A percentile compares a stretch with the other conserved stretches of the same genome.
phyloP scores from a whole-genome alignment of 2,797 vertebrate species.

The Danio kyathit region DNA sequence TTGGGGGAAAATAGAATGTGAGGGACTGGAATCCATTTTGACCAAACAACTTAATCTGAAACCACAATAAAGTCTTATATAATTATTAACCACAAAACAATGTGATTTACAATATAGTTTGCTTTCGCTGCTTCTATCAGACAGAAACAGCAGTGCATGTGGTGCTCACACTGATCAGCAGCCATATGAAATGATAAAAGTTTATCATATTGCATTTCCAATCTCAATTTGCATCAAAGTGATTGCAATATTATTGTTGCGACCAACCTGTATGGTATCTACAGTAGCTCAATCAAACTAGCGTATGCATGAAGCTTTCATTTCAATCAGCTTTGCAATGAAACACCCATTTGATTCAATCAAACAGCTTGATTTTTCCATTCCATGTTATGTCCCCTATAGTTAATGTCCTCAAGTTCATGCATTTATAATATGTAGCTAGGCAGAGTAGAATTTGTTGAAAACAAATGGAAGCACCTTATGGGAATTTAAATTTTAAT shows the following conservation, averaged over 20 bases:
- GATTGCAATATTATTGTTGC: background rate
- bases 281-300: too few relatives aligned
- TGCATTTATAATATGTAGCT: conserved; percentile 36
- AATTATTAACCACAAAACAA: background rate
- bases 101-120: background rate
- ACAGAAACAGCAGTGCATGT: background rate
- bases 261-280: background rate
- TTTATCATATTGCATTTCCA: background rate
- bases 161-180: background rate
- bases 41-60: background rate
- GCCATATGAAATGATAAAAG: background rate
- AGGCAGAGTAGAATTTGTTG: conserved; percentile 14
- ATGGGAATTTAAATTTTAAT: conserved; percentile 51
- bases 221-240: background rate
- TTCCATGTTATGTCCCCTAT: conserved; percentile 3
- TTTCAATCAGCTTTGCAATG: background rate
- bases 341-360: background rate
- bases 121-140: background rate
- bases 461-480: conserved; percentile 39
- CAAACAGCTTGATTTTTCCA: background rate
- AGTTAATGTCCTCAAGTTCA: conserved; percentile 31
- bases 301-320: background rate
- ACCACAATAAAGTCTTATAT: background rate
- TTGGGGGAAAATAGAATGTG: background rate
- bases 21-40: background rate